Base-by-base conservation (phyloP, 92 coral and sea anemone genomes). In the Epizoanthus rinbou region DNA sequence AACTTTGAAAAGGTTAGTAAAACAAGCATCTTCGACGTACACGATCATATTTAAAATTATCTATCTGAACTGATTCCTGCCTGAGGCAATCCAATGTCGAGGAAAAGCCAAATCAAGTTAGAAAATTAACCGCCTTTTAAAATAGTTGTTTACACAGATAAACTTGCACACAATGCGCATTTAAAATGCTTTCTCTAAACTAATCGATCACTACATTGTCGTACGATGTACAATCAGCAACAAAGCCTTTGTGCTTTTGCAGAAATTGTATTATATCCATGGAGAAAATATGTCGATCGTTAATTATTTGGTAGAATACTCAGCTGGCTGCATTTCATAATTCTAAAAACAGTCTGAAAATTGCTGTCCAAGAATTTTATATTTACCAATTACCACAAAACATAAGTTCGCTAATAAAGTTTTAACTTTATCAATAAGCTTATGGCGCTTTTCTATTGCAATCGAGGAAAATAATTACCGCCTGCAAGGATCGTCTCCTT, bases 391-490 rank as follows among this genome's bases (percentile, higher is more conserved):
- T 28, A 15, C 63, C 62, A 52, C n/a, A 73, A 73, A 53, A 47
- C 79, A 65, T 37, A 16, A 17, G 3, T 11, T 22, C 41, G 23
- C 59, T 52, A 24, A 31, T 15, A 41, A 56, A 25, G 69, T 24
- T 73, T 43, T 54, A 22, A 31, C 47, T 74, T 39, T 22, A 47
- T 74, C 35, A 74, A 67, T 33, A 67, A 67, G n/a, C 13, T 11
- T 41, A 45, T 24, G 33, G 41, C 18, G 10, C 65, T 74, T 74
- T 14, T 74, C 18, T 56, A 25, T 54, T 25, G 31, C 15, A 54
- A 45, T 50, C 15, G 54, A 28, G 18, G 33, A 74, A 54, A 31
- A 74, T 74, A 74, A 74, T 25, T 25, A 74, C 80, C 80, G 15
- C 80, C 64, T 16, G 65, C 47, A 25, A 74, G 15, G 45, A 74